Percentiles rank a stretch among this genome's conserved stretches.
These are phyloP conservation scores for Tympanoctomys barrerae DNA, from an alignment of 2,797 vertebrate genomes.

Conservation along the genomic window DNA sequence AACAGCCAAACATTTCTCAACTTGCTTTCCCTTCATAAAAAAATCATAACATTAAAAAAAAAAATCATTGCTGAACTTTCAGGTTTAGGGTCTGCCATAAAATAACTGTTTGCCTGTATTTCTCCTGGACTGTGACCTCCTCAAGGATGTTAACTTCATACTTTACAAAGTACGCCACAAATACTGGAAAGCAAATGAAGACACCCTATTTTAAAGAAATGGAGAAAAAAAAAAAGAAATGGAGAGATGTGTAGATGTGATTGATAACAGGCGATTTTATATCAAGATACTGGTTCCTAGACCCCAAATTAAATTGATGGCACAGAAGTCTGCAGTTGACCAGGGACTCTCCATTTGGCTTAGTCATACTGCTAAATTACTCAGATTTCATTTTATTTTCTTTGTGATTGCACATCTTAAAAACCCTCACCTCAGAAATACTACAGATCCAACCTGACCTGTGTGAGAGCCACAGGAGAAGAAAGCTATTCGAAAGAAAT, in stretches of 20 bases:
- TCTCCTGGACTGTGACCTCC: constrained; percentile 55
- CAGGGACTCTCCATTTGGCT: neutral
- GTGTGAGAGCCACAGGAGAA: neutral
- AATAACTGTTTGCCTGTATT: constrained; percentile 17
- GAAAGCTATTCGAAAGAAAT: constrained; percentile 44
- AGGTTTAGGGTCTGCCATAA: constrained; percentile 26
- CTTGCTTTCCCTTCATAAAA: constrained; percentile 34
- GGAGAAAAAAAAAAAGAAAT: neutral
- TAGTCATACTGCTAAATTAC: constrained; percentile 35
- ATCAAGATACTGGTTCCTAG: neutral
- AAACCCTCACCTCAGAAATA: constrained; percentile 51
- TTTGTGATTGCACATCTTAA: constrained; percentile 34
- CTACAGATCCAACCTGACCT: constrained; percentile 24
- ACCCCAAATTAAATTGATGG: constrained; percentile 43
- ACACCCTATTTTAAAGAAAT: constrained; percentile 14
- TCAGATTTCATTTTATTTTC: constrained; percentile 57
- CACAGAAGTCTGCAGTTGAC: constrained; percentile 26
- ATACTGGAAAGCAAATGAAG: constrained; percentile 56
- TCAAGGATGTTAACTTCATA: constrained; percentile 46
- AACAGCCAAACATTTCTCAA: neutral
- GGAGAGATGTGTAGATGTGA: constrained; percentile 16
- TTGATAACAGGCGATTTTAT: constrained; percentile 41
- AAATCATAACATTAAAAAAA: constrained; percentile 15
- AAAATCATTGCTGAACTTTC: constrained; percentile 46
- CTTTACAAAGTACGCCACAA: constrained; percentile 37